phyloP scores from a whole-genome alignment of 2,888 invertebrate genomes.

The Dasypogon diadema region DNA sequence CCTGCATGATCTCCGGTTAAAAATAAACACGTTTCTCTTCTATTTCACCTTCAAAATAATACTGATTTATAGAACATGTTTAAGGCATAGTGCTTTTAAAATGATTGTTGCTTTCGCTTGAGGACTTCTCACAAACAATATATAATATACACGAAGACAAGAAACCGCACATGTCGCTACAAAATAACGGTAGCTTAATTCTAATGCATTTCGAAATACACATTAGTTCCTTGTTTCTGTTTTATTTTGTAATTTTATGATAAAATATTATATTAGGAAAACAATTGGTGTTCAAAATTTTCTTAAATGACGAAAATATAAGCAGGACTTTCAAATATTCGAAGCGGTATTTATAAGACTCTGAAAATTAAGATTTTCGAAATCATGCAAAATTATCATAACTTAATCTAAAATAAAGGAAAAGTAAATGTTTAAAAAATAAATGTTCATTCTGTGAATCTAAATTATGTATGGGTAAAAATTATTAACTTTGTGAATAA shows the following conservation, averaged over 20 bases:
- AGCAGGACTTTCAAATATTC: slow-evolving; percentile 22
- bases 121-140: slow-evolving; percentile 20
- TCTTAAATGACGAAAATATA: not conserved
- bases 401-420: slow-evolving; percentile 36
- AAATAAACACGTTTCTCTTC: not conserved
- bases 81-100: too few relatives aligned
- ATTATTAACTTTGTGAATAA: slow-evolving; percentile 54
- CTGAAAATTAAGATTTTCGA: not conserved
- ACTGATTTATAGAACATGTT: too few relatives aligned
- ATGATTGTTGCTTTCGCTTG: slow-evolving; percentile 28
- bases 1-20: too few relatives aligned
- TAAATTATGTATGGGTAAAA: slow-evolving; percentile 51
- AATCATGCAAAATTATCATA: slow-evolving; percentile 25
- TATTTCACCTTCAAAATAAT: not conserved
- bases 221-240: slow-evolving; percentile 14
- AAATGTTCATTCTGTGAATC: slow-evolving; percentile 56
- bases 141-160: slow-evolving; percentile 43
- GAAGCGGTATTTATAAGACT: slow-evolving; percentile 17
- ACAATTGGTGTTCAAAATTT: slow-evolving; percentile 23
- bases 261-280: slow-evolving; percentile 22
- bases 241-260: slow-evolving; percentile 48
- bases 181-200: slow-evolving; percentile 4
- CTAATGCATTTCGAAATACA: not conserved
- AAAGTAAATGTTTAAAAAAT: slow-evolving; percentile 45
- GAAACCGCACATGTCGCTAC: slow-evolving; percentile 37